phyloP scores from a whole-genome alignment of 2,888 invertebrate species.

The Chrysodeixis includens region DNA sequence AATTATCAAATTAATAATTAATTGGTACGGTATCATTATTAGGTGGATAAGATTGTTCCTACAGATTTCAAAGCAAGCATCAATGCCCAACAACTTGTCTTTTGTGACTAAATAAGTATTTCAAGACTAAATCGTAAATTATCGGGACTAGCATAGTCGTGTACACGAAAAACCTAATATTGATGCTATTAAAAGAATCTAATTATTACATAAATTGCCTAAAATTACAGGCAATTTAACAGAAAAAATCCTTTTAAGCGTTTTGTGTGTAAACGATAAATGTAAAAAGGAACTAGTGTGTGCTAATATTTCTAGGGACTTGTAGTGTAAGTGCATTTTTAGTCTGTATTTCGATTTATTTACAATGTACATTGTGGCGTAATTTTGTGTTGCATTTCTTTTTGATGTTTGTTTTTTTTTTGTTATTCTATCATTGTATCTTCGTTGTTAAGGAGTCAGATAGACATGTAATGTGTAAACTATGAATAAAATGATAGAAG shows the following conservation, averaged over 20 bases:
- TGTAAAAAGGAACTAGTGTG: conserved; percentile 39
- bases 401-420: conserved; percentile 68
- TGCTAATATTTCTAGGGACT: conserved; percentile 40
- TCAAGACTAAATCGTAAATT: too few relatives aligned
- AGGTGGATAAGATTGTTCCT: not conserved
- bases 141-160: too few relatives aligned
- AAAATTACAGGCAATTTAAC: too few relatives aligned
- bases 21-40: not conserved
- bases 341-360: conserved; percentile 27
- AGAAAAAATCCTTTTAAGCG: too few relatives aligned
- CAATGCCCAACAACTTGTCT: too few relatives aligned
- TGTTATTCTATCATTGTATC: conserved; percentile 71
- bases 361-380: conserved; percentile 57
- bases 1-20: not conserved
- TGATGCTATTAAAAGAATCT: too few relatives aligned
- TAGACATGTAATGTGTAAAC: conserved; percentile 78
- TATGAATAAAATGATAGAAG: conserved; percentile 75
- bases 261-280: not conserved
- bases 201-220: too few relatives aligned
- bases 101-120: too few relatives aligned
- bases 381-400: conserved; percentile 64
- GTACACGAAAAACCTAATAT: too few relatives aligned
- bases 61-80: too few relatives aligned
- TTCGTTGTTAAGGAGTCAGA: conserved; percentile 68
- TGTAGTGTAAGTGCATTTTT: conserved; percentile 43